Evolutionary conservation across 2,113 vertebrate species (phyloP).

Genomic region (Lathamus discolor): DNA sequence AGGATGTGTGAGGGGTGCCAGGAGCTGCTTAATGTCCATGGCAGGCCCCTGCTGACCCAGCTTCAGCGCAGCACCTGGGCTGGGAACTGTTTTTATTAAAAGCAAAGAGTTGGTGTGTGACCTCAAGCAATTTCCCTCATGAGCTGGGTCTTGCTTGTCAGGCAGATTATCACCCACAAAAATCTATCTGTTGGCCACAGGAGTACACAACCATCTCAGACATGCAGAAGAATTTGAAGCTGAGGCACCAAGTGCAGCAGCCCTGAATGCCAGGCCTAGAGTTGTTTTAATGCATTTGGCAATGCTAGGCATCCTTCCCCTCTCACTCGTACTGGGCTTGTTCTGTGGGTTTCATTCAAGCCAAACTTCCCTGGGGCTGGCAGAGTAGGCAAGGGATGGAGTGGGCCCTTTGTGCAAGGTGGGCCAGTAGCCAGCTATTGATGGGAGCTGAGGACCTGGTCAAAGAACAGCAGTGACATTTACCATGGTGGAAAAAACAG

Average conservation of each 20-base stretch:
- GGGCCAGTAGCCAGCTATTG: neutral
- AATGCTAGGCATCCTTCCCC: neutral
- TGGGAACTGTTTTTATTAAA: neutral
- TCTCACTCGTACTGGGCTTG: neutral
- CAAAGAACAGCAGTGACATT: conserved; percentile 8
- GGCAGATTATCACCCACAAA: neutral
- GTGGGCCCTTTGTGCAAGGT: accelerated
- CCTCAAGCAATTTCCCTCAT: neutral
- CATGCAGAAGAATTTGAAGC: neutral
- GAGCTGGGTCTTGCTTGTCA: neutral
- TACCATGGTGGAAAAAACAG: neutral
- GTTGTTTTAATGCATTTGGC: neutral
- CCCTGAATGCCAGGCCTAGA: neutral
- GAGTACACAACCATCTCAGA: neutral
- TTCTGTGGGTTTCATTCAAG: neutral
- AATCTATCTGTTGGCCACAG: accelerated
- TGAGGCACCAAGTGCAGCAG: neutral
- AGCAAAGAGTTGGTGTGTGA: neutral
- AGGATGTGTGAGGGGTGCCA: neutral
- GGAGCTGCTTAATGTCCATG: neutral
- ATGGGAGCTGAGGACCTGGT: neutral
- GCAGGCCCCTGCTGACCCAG: neutral
- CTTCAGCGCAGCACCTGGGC: neutral
- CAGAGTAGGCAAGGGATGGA: neutral
- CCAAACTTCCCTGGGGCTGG: neutral